phyloP scores from a whole-genome alignment of 2,113 vertebrate species.

The Serinus canaria region DNA sequence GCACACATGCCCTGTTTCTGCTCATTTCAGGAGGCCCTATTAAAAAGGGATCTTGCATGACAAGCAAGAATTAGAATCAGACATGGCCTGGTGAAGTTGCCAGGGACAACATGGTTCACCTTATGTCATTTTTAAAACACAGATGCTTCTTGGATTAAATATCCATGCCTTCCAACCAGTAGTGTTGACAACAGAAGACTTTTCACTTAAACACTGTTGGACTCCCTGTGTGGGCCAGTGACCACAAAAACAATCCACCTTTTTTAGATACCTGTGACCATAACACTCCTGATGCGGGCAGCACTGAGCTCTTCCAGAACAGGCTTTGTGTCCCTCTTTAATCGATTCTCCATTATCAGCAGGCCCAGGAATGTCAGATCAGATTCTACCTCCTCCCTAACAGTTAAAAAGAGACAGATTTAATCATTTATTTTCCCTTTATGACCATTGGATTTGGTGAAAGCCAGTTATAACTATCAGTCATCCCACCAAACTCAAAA shows the following conservation, averaged over 20 bases:
- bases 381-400: conserved; percentile 74
- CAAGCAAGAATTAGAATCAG: background rate
- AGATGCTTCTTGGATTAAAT: background rate
- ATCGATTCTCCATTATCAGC: conserved; percentile 77
- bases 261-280: conserved; percentile 77
- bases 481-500: background rate
- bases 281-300: conserved; percentile 74
- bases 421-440: background rate
- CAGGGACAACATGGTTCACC: background rate
- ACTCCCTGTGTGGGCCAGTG: background rate
- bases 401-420: background rate
- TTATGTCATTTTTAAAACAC: background rate
- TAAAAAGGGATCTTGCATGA: background rate
- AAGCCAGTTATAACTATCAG: background rate
- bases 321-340: conserved; percentile 75
- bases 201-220: background rate
- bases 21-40: background rate
- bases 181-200: background rate
- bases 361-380: conserved; percentile 77
- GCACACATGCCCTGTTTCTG: background rate
- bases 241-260: background rate
- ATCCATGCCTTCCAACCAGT: background rate
- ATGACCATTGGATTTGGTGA: background rate
- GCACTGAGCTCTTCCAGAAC: conserved; percentile 74
- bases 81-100: background rate